Evolutionary conservation across 2,113 vertebrate genomes (phyloP), one percentile per base, ranked within the genome.

Genomic region (Corvus moneduloides): DNA sequence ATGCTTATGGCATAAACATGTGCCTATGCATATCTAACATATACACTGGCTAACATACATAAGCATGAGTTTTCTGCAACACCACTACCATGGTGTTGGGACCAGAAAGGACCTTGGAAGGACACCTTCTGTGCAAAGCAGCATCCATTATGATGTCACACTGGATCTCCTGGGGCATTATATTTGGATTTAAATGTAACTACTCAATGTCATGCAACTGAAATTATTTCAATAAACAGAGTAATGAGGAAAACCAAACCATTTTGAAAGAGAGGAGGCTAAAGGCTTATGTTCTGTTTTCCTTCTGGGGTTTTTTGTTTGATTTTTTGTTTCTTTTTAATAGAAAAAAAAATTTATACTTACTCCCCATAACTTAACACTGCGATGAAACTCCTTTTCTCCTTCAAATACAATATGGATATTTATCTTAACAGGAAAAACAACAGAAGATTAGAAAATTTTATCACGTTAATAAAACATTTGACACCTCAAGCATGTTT

Each of bases 341-440:
- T 6, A 80, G 8, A 44, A 55, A 58, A 75, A 41, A 7, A 32
- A 39, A 22, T 62, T 74, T 86, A 90, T 97, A 98, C 99, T 99
- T 98, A 99, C 99, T 81, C 99, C 99, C 99, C 99, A 99, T 95
- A 99, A 97, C 94, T 97, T 99, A 90, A 99, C 98, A 87, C 98
- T 98, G 96, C 98, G 99, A 96, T 98, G 97, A 98, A 99, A 99
- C 95, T 99, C 98, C 90, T 99, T 99, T 83, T 99, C 99, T 72
- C 99, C 98, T 95, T 99, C 99, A 97, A 99, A 99, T 90, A 99
- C 96, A 90, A 99, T 97, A 79, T 98, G 98, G 41, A 99, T 99
- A 97, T 99, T 98, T 92, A 99, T 93, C 99, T 99, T 93, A 73
- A 88, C 2, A 58, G 43, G 18, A 95, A 96, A 82, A 88, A 51